Evolutionary conservation across 1,140 invertebrate genomes (phyloP).

Genomic region (Lamellibrachia luymesi): DNA sequence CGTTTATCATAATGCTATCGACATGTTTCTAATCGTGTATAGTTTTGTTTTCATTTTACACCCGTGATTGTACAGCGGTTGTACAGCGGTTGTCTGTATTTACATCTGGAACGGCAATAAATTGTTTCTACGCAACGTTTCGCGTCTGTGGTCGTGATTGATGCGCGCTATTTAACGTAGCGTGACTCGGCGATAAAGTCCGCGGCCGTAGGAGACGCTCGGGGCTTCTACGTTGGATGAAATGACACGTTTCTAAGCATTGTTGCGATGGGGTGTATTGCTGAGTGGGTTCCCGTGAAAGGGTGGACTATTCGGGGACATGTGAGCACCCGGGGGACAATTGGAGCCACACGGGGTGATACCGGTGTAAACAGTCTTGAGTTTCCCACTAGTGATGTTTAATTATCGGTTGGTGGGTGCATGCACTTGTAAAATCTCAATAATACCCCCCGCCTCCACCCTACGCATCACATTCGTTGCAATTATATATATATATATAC

Average conservation of each 20-base stretch:
- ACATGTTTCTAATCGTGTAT: not conserved
- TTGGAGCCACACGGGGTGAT: not conserved
- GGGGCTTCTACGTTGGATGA: not conserved
- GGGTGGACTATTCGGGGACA: not conserved
- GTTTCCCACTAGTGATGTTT: not conserved
- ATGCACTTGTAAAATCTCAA: not conserved
- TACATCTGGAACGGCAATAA: not conserved
- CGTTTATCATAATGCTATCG: not conserved
- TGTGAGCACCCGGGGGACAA: not conserved
- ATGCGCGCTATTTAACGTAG: not conserved
- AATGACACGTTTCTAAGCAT: not conserved
- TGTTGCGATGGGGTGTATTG: not conserved
- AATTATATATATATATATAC: not conserved
- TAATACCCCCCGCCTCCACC: not conserved
- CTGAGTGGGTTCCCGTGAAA: not conserved
- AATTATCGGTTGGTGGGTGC: not conserved
- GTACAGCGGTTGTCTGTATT: not conserved
- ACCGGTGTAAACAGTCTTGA: not conserved
- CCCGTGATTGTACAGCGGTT: not conserved
- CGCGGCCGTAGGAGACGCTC: not conserved
- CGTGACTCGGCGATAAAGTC: not conserved
- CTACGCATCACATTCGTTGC: not conserved
- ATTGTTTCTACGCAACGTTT: not conserved
- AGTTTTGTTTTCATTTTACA: slow-evolving; percentile 6
- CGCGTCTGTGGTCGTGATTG: not conserved